Evolutionary conservation across 2,113 vertebrate species (phyloP), one percentile per base, ranked within the genome.

Genomic region (Atherinomorus stipes): DNA sequence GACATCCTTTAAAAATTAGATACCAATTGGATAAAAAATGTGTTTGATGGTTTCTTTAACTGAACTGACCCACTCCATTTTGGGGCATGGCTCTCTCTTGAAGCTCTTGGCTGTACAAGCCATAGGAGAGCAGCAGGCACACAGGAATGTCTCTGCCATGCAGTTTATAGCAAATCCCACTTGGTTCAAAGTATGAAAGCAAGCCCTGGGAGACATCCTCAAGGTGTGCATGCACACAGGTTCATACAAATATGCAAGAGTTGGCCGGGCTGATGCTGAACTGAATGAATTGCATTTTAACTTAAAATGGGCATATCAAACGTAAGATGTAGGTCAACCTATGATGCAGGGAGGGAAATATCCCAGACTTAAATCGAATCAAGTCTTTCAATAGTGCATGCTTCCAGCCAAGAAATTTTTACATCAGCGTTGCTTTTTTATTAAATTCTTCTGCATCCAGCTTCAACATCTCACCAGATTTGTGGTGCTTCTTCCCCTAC

Each of bases 321-420:
- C 28, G 49, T 22, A 22, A 74, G 82, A 90, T 90, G 84, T 90
- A 92, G 89, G 90, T 90, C 90, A 90, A 64, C 61, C 72, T 44
- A 1, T 83, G 86, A 84, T 60, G 84, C 76, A 78, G 73, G 60
- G 71, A 76, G 66, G 54, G 75, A 88, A 85, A 84, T 76, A 76
- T 81, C 72, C 79, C 51, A 59, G 76, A 76, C 80, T 82, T 47
- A n/a, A 81, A 86, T 78, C 7, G 25, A 83, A 84, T 61, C 64
- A 59, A 66, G 70, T 71, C 77, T 54, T 52, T 69, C 49, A 74
- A 80, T 50, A 57, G 74, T 10, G 50, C 28, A 19, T 1, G 81
- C 86, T 70, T 85, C 63, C 18, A 82, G 72, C 69, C 13, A 64
- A 54, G 76, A 54, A 7, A 1, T 64, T 67, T 69, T 70, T 44